A percentile compares a stretch with the other conserved stretches of the same genome.
phyloP scores from a whole-genome alignment of 2,888 invertebrate genomes.

The Ptychoptera albimana region DNA sequence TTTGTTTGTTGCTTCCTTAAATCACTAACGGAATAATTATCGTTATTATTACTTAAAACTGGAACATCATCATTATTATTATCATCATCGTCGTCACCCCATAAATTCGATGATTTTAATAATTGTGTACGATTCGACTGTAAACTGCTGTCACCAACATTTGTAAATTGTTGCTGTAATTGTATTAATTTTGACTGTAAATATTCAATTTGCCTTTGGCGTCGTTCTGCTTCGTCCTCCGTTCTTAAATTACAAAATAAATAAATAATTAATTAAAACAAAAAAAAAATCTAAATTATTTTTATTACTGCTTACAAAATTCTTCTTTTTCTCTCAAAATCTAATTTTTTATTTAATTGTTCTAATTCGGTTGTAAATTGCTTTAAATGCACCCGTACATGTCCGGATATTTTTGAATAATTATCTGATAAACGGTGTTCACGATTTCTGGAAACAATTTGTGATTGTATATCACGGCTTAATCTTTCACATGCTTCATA shows the following conservation, averaged over 20 bases:
- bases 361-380: constrained; percentile 43
- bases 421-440: constrained; percentile 35
- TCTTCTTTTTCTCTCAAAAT: constrained; percentile 27
- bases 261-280: neutral
- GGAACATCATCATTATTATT: constrained; percentile 25
- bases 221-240: constrained; percentile 42
- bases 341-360: constrained; percentile 39
- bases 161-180: constrained; percentile 33
- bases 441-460: constrained; percentile 38
- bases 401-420: constrained; percentile 41
- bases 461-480: constrained; percentile 43
- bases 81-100: constrained; percentile 21
- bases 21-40: constrained; percentile 31
- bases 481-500: constrained; percentile 49
- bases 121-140: constrained; percentile 12
- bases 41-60: constrained; percentile 23
- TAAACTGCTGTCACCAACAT: constrained; percentile 13
- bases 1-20: constrained; percentile 40
- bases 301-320: constrained; percentile 24
- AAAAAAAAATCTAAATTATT: neutral
- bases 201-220: constrained; percentile 42
- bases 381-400: constrained; percentile 40
- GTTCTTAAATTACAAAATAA: constrained; percentile 30
- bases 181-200: constrained; percentile 41
- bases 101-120: constrained; percentile 10